These are phyloP conservation scores for Escarpia spicata DNA, from an alignment of 2,888 invertebrate species.

Conservation along the genomic window DNA sequence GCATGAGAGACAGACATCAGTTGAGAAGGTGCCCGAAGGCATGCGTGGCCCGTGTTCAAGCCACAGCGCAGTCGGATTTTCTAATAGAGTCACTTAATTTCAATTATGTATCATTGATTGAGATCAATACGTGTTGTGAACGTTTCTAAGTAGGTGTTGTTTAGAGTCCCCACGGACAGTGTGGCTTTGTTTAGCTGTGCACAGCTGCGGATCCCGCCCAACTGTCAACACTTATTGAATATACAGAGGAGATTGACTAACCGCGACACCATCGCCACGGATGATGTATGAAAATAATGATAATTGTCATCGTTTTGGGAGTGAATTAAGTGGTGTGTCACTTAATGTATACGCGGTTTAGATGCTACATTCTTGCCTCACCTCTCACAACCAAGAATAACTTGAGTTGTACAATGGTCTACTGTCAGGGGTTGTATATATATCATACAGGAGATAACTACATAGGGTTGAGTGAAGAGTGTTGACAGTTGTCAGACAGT, in stretches of 20 bases:
- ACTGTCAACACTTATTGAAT: not conserved
- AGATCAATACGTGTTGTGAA: not conserved
- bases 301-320: not conserved
- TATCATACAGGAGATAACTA: not conserved
- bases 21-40: not conserved
- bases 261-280: not conserved
- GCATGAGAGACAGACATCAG: not conserved
- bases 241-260: not conserved
- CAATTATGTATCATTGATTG: not conserved
- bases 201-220: not conserved
- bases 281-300: not conserved
- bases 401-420: not conserved
- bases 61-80: not conserved
- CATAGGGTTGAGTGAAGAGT: not conserved
- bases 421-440: not conserved
- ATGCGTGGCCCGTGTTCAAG: not conserved
- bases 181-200: not conserved
- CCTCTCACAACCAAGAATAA: not conserved
- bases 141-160: not conserved
- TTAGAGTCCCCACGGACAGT: not conserved
- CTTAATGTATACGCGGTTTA: not conserved
- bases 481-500: not conserved
- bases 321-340: not conserved
- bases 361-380: not conserved
- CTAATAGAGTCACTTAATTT: conserved; percentile 16